Evolutionary conservation across 2,113 vertebrate genomes (phyloP).

Genomic region (Diadophis punctatus): DNA sequence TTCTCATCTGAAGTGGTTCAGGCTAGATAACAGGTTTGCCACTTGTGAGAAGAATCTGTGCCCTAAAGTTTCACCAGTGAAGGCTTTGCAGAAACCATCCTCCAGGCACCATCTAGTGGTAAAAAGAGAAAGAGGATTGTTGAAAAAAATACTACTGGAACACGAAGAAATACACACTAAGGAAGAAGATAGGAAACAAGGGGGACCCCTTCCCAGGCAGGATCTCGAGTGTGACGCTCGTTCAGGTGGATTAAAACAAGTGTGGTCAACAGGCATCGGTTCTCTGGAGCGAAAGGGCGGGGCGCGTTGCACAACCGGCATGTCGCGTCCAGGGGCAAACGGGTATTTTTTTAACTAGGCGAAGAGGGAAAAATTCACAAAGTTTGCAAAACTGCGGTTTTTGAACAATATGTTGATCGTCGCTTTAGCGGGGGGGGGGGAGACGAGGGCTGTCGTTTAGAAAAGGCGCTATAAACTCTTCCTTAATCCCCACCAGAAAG

Average conservation of each 20-base stretch:
- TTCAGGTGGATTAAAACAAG: conserved; percentile 35
- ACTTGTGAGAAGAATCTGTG: background rate
- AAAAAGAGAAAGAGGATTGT: background rate
- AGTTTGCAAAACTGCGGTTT: background rate
- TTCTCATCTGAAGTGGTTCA: background rate
- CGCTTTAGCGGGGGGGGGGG: background rate
- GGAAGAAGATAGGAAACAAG: conserved; percentile 24
- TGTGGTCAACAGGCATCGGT: conserved; percentile 16
- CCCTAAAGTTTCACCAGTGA: background rate
- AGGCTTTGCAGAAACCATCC: conserved; percentile 45
- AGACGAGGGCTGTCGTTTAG: background rate
- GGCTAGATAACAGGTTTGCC: background rate
- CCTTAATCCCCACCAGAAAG: conserved; percentile 4
- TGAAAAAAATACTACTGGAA: background rate
- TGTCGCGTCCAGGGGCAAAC: background rate
- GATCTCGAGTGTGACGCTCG: conserved; percentile 40
- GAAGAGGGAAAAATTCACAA: background rate
- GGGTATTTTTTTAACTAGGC: no score
- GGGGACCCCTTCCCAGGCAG: background rate
- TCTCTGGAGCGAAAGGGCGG: background rate
- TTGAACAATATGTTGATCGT: background rate
- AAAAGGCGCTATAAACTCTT: background rate
- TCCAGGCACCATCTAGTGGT: conserved; percentile 68
- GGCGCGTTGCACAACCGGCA: background rate
- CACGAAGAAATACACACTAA: background rate